These are phyloP conservation scores for Drosophila eugracilis DNA, from an alignment of 1,140 invertebrate genomes.

Conservation along the genomic window DNA sequence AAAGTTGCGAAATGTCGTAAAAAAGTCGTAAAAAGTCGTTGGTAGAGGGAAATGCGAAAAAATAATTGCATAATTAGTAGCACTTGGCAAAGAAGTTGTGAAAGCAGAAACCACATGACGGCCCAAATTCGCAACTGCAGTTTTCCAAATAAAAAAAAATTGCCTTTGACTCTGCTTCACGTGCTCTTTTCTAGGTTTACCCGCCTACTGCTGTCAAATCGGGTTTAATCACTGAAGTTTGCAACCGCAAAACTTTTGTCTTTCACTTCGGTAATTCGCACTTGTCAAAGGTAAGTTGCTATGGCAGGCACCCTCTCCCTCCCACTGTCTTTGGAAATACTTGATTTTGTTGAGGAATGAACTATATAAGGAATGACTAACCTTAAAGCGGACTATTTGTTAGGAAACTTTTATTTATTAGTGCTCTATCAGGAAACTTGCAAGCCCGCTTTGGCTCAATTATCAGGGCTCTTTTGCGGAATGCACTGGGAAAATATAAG, in stretches of 20 bases:
- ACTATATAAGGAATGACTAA: neutral
- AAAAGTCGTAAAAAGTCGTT: constrained; percentile 52
- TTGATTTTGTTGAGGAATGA: neutral
- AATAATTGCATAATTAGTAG: constrained; percentile 75
- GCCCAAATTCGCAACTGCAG: constrained; percentile 1
- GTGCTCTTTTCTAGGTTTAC: too few species aligned
- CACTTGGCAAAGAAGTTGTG: constrained; percentile 28
- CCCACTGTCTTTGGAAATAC: constrained; percentile 3
- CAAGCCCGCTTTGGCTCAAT: neutral
- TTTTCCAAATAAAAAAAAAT: neutral
- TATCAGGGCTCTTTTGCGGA: neutral
- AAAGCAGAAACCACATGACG: constrained; percentile 7
- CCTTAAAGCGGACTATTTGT: neutral
- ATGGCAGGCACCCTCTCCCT: neutral
- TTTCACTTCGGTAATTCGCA: neutral
- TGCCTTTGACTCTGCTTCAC: constrained; percentile 9
- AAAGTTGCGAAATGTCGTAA: constrained; percentile 43
- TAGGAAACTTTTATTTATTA: constrained; percentile 3
- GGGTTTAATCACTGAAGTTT: constrained; percentile 67
- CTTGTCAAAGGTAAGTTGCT: constrained; percentile 7
- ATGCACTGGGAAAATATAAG: neutral
- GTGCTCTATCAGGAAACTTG: neutral
- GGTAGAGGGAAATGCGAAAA: constrained; percentile 36
- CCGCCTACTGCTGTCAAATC: constrained; percentile 22
- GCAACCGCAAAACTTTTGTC: constrained; percentile 37